Evolutionary conservation across 2,888 invertebrate species (phyloP).

Genomic region (Xestia ashworthii): DNA sequence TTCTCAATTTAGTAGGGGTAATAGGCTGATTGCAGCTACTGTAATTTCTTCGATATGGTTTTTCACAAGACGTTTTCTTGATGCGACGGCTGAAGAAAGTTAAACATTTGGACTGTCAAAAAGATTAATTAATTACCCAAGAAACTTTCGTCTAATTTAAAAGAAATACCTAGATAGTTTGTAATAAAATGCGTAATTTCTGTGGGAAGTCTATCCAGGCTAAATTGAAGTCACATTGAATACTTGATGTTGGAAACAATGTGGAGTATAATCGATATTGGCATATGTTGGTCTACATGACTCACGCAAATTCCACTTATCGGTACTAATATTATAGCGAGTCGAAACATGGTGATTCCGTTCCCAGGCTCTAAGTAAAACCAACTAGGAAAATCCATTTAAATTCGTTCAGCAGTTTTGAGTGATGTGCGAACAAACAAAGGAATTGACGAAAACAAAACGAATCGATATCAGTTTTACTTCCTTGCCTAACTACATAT

Average conservation of each 20-base stretch:
- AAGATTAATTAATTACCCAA: background rate
- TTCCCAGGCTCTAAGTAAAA: conserved; percentile 65
- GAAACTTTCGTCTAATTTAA: background rate
- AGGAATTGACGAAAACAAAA: conserved; percentile 57
- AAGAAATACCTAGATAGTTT: background rate
- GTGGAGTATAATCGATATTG: conserved; percentile 16
- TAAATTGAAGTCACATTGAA: background rate
- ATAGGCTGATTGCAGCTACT: background rate
- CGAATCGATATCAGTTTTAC: conserved; percentile 46
- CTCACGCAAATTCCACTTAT: conserved; percentile 51
- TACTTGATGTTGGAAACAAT: conserved; percentile 10
- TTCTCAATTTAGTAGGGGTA: conserved; percentile 10
- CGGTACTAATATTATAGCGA: conserved; percentile 46
- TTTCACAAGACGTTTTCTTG: background rate
- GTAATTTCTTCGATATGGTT: background rate
- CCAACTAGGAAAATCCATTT: conserved; percentile 58
- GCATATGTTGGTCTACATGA: conserved; percentile 30
- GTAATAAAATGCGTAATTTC: background rate
- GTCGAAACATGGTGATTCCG: conserved; percentile 59
- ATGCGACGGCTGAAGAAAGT: background rate
- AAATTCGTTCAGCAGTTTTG: conserved; percentile 66
- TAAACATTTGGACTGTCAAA: background rate
- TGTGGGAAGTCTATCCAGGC: background rate
- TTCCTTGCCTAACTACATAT: conserved; percentile 33
- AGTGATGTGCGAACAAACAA: conserved; percentile 63